Evolutionary conservation across 2,888 invertebrate species (phyloP).

Genomic region (Shargacucullia verbasci): DNA sequence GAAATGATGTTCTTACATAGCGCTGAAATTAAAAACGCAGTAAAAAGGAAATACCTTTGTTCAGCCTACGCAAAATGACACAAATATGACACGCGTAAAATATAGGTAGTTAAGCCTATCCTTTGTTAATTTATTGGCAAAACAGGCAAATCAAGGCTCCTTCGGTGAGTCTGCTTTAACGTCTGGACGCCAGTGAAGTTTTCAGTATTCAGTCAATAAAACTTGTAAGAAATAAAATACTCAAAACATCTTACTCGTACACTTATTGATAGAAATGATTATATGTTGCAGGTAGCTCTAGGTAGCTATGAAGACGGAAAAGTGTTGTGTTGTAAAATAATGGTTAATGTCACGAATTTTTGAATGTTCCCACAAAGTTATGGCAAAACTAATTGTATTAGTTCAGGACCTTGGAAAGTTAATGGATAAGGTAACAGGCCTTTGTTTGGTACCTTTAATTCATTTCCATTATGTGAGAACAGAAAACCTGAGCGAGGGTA

Average conservation of each 20-base stretch:
- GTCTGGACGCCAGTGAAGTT: too few species aligned
- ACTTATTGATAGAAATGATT: too few species aligned
- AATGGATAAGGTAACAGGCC: slow-evolving; percentile 26
- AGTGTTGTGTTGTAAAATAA: slow-evolving; percentile 24
- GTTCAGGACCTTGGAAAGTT: slow-evolving; percentile 10
- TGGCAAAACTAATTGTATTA: slow-evolving; percentile 11
- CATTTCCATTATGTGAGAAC: slow-evolving; percentile 8
- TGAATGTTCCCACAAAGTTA: slow-evolving; percentile 13
- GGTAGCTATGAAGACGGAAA: slow-evolving; percentile 11
- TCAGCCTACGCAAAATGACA: slow-evolving; percentile 13
- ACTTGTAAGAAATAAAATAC: too few species aligned
- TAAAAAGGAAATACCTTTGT: slow-evolving; percentile 6
- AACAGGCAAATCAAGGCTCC: slow-evolving; percentile 2
- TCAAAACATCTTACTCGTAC: too few species aligned
- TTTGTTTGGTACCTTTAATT: slow-evolving; percentile 33
- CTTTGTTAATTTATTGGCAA: slow-evolving; percentile 35
- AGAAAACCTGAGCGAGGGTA: slow-evolving; percentile 1
- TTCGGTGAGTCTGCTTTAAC: too few species aligned
- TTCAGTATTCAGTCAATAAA: too few species aligned
- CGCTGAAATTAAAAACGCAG: background rate
- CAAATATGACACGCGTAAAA: slow-evolving; percentile 18
- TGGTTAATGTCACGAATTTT: slow-evolving; percentile 11
- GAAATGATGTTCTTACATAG: too few species aligned
- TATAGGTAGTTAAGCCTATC: background rate
- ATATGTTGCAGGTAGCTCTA: background rate